A percentile compares a stretch with the other conserved stretches of the same genome.
phyloP scores from a whole-genome alignment of 2,888 invertebrate genomes.

The Aquatica leii region DNA sequence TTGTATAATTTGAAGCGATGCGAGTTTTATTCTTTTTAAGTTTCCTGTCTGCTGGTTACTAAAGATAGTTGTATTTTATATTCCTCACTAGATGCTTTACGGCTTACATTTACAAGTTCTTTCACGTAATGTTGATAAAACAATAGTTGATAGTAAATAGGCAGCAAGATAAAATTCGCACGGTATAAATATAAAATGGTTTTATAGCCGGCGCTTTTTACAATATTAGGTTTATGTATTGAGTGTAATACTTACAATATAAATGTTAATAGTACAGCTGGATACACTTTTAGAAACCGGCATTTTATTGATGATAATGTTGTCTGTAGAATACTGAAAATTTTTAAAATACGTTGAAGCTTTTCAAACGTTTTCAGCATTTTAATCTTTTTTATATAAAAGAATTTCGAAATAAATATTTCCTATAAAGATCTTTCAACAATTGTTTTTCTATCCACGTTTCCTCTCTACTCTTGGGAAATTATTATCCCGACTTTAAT shows the following conservation, averaged over 20 bases:
- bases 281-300: too few relatives aligned
- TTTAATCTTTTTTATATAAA: slow-evolving; percentile 3
- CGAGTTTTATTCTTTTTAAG: neutral
- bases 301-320: neutral
- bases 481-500: slow-evolving; percentile 3
- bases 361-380: slow-evolving; percentile 1
- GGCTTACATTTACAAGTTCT: slow-evolving; percentile 9
- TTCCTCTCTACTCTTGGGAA: neutral
- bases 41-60: slow-evolving; percentile 5
- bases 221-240: neutral
- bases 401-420: neutral
- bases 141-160: slow-evolving; percentile 18
- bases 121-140: slow-evolving; percentile 27
- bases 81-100: neutral
- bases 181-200: slow-evolving; percentile 8
- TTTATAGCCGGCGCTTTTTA: neutral
- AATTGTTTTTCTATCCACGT: slow-evolving; percentile 9
- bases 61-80: slow-evolving; percentile 7
- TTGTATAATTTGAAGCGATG: slow-evolving; percentile 1
- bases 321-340: neutral
- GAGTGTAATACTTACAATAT: neutral
- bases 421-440: neutral
- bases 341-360: neutral
- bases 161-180: neutral
- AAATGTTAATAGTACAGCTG: slow-evolving; percentile 6